A percentile compares a stretch with the other conserved stretches of the same genome.
Evolutionary conservation across 2,888 invertebrate species (phyloP).

Genomic region (Galerucella nymphaeae): DNA sequence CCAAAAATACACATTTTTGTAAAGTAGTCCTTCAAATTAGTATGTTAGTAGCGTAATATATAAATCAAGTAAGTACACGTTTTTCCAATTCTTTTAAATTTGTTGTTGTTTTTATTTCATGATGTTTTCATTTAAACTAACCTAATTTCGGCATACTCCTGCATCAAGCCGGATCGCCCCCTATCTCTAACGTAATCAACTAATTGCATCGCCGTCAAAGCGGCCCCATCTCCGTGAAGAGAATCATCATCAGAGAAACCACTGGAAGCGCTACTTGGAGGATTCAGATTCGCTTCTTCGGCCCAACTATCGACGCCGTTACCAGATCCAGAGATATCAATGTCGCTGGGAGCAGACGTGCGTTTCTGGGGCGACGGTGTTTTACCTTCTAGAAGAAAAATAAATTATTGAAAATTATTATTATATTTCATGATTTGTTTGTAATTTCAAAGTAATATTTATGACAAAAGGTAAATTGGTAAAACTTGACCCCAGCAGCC

Average conservation of each 20-base stretch:
- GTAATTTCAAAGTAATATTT: background rate
- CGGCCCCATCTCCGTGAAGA: constrained; percentile 75
- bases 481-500: too few species aligned
- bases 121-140: constrained; percentile 47
- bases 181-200: constrained; percentile 79
- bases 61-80: too few species aligned
- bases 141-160: constrained; percentile 91
- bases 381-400: constrained; percentile 54
- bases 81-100: too few species aligned
- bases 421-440: background rate
- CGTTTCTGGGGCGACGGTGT: constrained; percentile 62
- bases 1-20: too few species aligned
- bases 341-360: constrained; percentile 63
- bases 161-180: constrained; percentile 83
- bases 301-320: constrained; percentile 65
- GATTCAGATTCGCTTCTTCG: constrained; percentile 70
- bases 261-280: constrained; percentile 80
- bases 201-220: constrained; percentile 78
- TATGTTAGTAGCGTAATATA: too few species aligned
- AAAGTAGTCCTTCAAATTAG: too few species aligned
- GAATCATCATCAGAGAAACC: constrained; percentile 93
- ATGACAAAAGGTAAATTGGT: too few species aligned
- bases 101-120: too few species aligned
- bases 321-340: constrained; percentile 65
- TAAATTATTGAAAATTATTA: background rate